Conservation (phyloP, 1,140 invertebrate genomes). For the Lepidurus arcticus region DNA sequence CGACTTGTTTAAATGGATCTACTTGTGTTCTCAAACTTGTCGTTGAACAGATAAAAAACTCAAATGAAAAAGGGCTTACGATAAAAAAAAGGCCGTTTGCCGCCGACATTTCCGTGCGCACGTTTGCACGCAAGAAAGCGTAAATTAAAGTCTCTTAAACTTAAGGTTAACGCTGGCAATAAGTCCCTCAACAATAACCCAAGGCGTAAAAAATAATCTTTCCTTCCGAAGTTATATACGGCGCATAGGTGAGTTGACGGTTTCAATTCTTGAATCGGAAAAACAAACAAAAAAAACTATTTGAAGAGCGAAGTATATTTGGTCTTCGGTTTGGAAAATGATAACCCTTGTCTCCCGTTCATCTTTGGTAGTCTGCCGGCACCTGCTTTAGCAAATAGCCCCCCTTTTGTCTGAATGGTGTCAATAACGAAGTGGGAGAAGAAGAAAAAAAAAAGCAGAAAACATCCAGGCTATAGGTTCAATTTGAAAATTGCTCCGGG, state of each 20-base stretch:
- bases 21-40: slow-evolving; percentile 9
- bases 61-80: not conserved
- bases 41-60: not conserved
- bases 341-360: not conserved
- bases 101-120: not conserved
- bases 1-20: not conserved
- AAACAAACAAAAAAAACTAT: too few relatives aligned
- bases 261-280: too few relatives aligned
- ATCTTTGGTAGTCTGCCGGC: slow-evolving; percentile 2
- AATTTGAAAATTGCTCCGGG: not conserved
- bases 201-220: not conserved
- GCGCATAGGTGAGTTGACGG: too few relatives aligned
- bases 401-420: slow-evolving; percentile 4
- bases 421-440: not conserved
- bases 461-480: too few relatives aligned
- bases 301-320: too few relatives aligned
- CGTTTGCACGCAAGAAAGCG: not conserved
- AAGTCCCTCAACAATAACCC: not conserved
- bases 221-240: not conserved
- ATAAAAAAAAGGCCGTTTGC: not conserved
- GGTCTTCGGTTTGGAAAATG: not conserved
- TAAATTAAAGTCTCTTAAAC: not conserved
- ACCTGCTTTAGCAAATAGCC: not conserved
- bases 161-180: not conserved
- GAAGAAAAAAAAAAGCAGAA: too few relatives aligned